Evolutionary conservation across 2,113 vertebrate species (phyloP).

Genomic region (Microtus oregoni): DNA sequence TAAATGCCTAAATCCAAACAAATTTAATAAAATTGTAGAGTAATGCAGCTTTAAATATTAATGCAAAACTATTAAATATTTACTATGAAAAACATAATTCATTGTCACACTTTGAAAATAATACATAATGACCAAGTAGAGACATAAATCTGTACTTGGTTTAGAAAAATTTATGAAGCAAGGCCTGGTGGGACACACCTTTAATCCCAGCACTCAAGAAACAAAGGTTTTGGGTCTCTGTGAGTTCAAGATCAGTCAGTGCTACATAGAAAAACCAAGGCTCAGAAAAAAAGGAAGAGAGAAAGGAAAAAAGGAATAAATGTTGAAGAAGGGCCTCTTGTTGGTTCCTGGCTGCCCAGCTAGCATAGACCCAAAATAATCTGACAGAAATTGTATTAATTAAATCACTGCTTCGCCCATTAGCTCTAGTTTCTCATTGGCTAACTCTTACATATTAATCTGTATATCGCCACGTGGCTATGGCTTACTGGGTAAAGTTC

Average conservation of each 20-base stretch:
- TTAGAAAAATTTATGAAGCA: not conserved
- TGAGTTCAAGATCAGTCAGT: not conserved
- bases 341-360: too few relatives aligned
- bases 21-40: not conserved
- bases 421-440: too few relatives aligned
- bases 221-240: not conserved
- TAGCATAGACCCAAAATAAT: too few relatives aligned
- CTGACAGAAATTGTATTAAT: too few relatives aligned
- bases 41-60: not conserved
- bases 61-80: not conserved
- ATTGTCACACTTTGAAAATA: conserved; percentile 6
- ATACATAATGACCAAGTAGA: not conserved
- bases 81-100: conserved; percentile 4
- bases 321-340: too few relatives aligned
- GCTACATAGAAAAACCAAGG: not conserved
- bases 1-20: not conserved
- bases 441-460: too few relatives aligned
- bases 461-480: too few relatives aligned
- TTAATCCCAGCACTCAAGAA: not conserved
- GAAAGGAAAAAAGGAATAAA: not conserved
- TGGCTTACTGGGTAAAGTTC: too few relatives aligned
- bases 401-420: too few relatives aligned
- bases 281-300: not conserved
- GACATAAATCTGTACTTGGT: not conserved
- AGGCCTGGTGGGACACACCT: not conserved